Conservation (phyloP, 2,113 vertebrate species). For the Herpetotheres cachinnans region DNA sequence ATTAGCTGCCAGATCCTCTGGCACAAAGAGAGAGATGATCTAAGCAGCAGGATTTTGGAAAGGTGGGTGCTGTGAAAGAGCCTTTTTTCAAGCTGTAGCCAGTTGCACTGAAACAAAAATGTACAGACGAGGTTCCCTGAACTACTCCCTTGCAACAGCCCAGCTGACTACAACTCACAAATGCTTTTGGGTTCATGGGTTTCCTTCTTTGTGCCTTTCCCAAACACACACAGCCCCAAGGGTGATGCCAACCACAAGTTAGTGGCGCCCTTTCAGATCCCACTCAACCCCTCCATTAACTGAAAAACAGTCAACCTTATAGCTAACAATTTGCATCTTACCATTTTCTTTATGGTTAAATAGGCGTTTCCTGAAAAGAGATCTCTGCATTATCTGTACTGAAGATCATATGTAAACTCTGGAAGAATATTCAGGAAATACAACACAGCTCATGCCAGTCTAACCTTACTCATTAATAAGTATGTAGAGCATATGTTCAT, state of each 20-base stretch:
- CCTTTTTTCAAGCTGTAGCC: background rate
- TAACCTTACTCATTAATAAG: slow-evolving; percentile 32
- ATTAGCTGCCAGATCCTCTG: background rate
- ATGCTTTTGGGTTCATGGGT: background rate
- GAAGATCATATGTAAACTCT: slow-evolving; percentile 53
- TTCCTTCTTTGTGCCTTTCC: background rate
- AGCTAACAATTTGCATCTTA: slow-evolving; percentile 50
- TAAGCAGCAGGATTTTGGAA: background rate
- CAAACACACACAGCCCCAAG: background rate
- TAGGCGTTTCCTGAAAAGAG: slow-evolving; percentile 56
- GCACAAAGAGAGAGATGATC: background rate
- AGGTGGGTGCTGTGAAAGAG: background rate
- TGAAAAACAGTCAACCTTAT: slow-evolving; percentile 10
- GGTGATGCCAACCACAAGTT: background rate
- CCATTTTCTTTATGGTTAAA: slow-evolving; percentile 45
- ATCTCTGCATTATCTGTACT: slow-evolving; percentile 17
- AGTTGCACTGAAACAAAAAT: background rate
- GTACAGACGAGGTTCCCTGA: background rate
- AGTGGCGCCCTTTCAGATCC: background rate
- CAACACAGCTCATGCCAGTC: slow-evolving; percentile 1
- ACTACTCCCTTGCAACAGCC: background rate
- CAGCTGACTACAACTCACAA: background rate
- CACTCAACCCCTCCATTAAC: slow-evolving; percentile 52
- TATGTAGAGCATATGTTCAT: background rate
- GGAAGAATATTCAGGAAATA: slow-evolving; percentile 49